Evolutionary conservation across 1,140 invertebrate species (phyloP), one percentile per base, ranked within the genome.

Genomic region (Brachionus rubens): DNA sequence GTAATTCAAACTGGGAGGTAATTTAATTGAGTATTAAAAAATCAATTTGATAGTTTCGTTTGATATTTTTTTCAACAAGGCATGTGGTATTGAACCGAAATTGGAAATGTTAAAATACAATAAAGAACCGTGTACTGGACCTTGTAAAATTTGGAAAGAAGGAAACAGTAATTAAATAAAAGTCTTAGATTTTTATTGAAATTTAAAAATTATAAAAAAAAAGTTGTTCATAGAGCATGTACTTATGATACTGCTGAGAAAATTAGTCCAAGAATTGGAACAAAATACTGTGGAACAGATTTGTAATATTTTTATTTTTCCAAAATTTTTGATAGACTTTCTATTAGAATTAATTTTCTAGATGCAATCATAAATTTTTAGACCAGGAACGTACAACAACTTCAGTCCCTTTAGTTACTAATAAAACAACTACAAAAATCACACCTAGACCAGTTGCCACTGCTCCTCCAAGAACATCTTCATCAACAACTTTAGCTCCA

Each of bases 1-100:
- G 59, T 65, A 65, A 65, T n/a, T 65, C 59, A 24, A 65, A 41
- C 5, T 65, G 59, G 59, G 7, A 21, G 30, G 59, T 65, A 41
- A 16, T 28, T 6, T 62, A n/a, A n/a, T n/a, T n/a, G n/a, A n/a
- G n/a, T n/a, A n/a, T n/a, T n/a, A n/a, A n/a, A n/a, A n/a, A n/a
- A n/a, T n/a, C n/a, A n/a, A n/a, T n/a, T n/a, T n/a, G n/a, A n/a
- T n/a, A n/a, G 3, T 14, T 46, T 46, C 43, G 14, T 7, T 3
- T 7, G 3, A 5, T 46, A 14, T 14, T 7, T 14, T 46, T 46
- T 14, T 5, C 14, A 7, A 3, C 14, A 43, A 65, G 59, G 59
- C 59, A 24, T 65, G 59, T 46, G 59, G 59, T 21, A 36, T 43
- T 26, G 43, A 43, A 21, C 21, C 59, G 9, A 12, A 65, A 12